phyloP scores from a whole-genome alignment of 1,140 invertebrate species.

The Brachionus paranguensis region DNA sequence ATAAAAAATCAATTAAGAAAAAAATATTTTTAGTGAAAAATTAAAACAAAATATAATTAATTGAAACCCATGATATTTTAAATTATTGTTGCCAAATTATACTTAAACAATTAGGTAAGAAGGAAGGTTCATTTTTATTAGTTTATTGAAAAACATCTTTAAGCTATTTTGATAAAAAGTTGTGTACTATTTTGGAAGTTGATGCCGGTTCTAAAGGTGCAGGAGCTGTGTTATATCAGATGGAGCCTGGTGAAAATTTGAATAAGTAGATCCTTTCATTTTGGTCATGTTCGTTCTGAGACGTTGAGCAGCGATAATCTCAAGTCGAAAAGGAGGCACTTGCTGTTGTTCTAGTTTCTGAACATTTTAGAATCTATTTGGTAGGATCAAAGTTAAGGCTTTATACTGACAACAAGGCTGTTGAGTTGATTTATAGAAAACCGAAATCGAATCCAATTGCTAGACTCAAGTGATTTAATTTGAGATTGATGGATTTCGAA shows the following conservation, averaged over 20 bases:
- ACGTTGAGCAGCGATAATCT: slow-evolving; percentile 45
- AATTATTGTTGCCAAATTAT: too few species aligned
- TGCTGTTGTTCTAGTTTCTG: neutral
- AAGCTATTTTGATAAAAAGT: too few species aligned
- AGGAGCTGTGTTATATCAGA: neutral
- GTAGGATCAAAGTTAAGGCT: neutral
- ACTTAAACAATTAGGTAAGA: too few species aligned
- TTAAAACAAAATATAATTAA: too few species aligned
- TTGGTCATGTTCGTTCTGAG: neutral
- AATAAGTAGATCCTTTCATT: neutral
- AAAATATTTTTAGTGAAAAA: too few species aligned
- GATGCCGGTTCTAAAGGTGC: neutral
- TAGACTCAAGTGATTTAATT: neutral
- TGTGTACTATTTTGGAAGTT: neutral
- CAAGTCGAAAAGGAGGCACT: slow-evolving; percentile 47
- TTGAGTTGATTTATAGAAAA: neutral
- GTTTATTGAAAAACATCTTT: too few species aligned
- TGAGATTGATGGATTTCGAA: neutral
- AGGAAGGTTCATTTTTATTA: too few species aligned
- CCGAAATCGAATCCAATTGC: neutral
- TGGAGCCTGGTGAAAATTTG: neutral
- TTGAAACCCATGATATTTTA: too few species aligned
- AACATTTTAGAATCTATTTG: neutral
- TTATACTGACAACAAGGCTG: neutral
- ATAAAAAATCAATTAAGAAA: too few species aligned